Base-by-base conservation (phyloP, 2,113 vertebrate genomes). In the Spheniscus mendiculus region DNA sequence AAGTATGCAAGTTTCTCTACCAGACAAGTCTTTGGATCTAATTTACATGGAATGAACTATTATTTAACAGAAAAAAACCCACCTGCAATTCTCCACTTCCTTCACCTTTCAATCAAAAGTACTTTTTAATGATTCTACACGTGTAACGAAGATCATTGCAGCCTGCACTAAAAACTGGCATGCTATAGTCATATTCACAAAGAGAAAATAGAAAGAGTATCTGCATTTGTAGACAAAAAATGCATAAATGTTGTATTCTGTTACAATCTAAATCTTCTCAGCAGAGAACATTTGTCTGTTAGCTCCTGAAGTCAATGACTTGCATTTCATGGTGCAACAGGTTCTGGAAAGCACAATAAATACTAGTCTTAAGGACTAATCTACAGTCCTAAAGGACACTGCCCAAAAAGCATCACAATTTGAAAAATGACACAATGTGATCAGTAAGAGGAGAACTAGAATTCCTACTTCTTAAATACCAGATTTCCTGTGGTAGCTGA, bases 231-330 rank as follows among this genome's bases (percentile, higher is more conserved):
- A 80, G 32, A 45, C 11, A 23, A 78, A 58, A n/a, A 40, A 5
- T 1, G 6, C 3, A 0, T 47, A 59, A 34, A 7, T 15, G 5
- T 20, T 85, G 7, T 8, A 50, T 56, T 74, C 74, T 77, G 23
- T 59, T 77, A 50, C 11, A 80, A 69, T n/a, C 12, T 42, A 70
- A 47, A 73, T 18, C 42, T 20, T 72, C 16, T 34, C 15, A 69
- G 40, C 10, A 66, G 8, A 81, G 10, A 19, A 55, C 2, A 11
- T 21, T n/a, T 45, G 9, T 32, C 12, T 74, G 22, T 44, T 45
- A n/a, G 26, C 6, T 55, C 20, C 29, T 29, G 19, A 8, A 63
- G 67, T 50, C 38, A 83, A 89, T 74, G 34, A 45, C 26, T 15
- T 52, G 29, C 11, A 76, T 69, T 92, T 55, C 26, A 38, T 32